phyloP scores from a whole-genome alignment of 2,113 vertebrate species.

The Xiphophorus hellerii region DNA sequence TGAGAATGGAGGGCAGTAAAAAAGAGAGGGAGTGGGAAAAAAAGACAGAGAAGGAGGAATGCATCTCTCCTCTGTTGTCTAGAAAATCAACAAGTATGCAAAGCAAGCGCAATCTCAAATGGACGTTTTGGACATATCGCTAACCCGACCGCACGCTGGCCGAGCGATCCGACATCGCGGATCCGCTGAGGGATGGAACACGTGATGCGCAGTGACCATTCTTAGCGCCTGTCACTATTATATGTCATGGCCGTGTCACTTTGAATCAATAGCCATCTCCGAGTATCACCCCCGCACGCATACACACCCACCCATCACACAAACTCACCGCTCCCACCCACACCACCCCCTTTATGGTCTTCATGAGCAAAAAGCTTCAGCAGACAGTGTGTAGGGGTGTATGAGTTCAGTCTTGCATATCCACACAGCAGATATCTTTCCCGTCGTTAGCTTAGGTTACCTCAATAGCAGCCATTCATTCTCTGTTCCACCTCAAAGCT shows the following conservation, averaged over 20 bases:
- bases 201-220: constrained; percentile 15
- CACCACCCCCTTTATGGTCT: constrained; percentile 28
- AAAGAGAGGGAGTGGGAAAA: not conserved
- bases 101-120: constrained; percentile 25
- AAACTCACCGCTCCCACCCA: not conserved
- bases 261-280: constrained; percentile 62
- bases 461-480: constrained; percentile 60
- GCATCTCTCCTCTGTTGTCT: constrained; percentile 5
- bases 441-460: constrained; percentile 46
- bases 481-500: constrained; percentile 21
- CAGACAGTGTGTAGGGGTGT: constrained; percentile 19
- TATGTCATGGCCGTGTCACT: constrained; percentile 52
- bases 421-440: constrained; percentile 23
- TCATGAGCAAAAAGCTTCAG: constrained; percentile 31
- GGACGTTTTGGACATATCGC: constrained; percentile 42
- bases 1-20: constrained; percentile 13
- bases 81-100: constrained; percentile 34
- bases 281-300: constrained; percentile 17
- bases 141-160: constrained; percentile 20
- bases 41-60: not conserved
- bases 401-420: constrained; percentile 23
- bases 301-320: not conserved
- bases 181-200: constrained; percentile 11
- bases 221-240: constrained; percentile 29
- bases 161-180: constrained; percentile 47